Base-by-base conservation (phyloP, 2,113 vertebrate species). In the Callionymus lyra region DNA sequence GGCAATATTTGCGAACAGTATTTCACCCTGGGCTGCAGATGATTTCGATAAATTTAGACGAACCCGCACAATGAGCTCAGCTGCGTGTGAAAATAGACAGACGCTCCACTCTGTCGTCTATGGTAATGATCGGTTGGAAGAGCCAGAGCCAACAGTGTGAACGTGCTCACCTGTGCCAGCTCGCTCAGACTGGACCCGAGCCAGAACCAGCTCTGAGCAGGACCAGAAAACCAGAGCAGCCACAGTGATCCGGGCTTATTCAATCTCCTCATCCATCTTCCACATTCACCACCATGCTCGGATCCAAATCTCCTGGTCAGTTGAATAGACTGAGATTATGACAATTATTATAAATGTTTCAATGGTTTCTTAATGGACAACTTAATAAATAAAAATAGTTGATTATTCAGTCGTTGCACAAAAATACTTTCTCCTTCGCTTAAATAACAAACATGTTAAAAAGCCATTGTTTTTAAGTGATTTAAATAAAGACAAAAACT, bases 151-250 rank as follows among this genome's bases (percentile, higher is more conserved):
- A 59, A 56, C 12, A 50, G 64, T 68, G 65, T 54, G 60, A 70
- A 56, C 57, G 57, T 4, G 46, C 47, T 72, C 73, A 81, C 75
- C 78, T 77, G 74, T 66, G 72, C 70, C 74, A 72, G 61, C 60
- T 6, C 63, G 35, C 54, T 62, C 43, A 6, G 52, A 1, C 71
- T 77, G 79, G 79, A 50, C 44, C 13, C 12, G 31, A 8, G 52
- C 50, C 69, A 76, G 4, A 38, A 70, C 43, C 56, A 9, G 53
- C 52, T 50, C 33, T 71, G 68, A 72, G 62, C 59, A 65, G 59
- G 71, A 79, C 33, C 70, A 72, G 68, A 61, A n/a, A 70, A 34
- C 21, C 42, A 58, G 38, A 19, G 68, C 57, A 0, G 49, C 14
- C 41, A 8, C 35, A 19, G 16, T 43, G 53, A 65, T 50, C 53